These are phyloP conservation scores for Pseudopipra pipra DNA, from an alignment of 2,113 vertebrate genomes.

Conservation along the genomic window DNA sequence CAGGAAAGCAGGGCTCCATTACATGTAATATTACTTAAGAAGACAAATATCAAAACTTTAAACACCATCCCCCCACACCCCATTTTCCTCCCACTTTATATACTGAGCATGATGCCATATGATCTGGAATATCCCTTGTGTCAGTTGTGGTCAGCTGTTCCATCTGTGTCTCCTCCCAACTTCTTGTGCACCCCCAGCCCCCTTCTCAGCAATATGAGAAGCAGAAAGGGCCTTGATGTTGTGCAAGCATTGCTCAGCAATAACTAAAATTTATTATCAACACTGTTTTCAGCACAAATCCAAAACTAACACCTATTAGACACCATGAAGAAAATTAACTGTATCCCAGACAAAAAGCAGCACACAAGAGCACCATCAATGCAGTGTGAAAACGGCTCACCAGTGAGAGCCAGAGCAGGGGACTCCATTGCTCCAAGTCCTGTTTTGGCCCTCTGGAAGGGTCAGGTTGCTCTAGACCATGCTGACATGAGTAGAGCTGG, in stretches of 20 bases:
- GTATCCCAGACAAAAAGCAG: neutral
- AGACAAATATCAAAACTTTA: neutral
- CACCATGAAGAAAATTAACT: neutral
- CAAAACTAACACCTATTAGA: neutral
- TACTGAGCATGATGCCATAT: neutral
- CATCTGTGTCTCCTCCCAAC: neutral
- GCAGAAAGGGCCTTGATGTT: neutral
- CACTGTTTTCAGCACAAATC: neutral
- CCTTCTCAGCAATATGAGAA: neutral
- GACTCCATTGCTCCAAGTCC: neutral
- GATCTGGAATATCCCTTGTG: neutral
- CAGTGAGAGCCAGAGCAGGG: neutral
- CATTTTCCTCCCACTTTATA: neutral
- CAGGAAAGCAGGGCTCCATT: neutral
- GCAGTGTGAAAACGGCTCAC: neutral
- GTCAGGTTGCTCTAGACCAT: neutral
- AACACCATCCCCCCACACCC: neutral
- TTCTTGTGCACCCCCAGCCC: neutral
- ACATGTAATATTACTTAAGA: neutral
- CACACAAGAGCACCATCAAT: neutral
- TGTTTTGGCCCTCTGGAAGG: neutral
- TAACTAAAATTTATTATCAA: neutral
- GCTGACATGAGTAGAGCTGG: neutral
- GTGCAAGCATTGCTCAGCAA: neutral
- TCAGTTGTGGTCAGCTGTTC: neutral